Evolutionary conservation across 2,888 invertebrate species (phyloP), one percentile per base, ranked within the genome.

Genomic region (Linnaemya vulpina): DNA sequence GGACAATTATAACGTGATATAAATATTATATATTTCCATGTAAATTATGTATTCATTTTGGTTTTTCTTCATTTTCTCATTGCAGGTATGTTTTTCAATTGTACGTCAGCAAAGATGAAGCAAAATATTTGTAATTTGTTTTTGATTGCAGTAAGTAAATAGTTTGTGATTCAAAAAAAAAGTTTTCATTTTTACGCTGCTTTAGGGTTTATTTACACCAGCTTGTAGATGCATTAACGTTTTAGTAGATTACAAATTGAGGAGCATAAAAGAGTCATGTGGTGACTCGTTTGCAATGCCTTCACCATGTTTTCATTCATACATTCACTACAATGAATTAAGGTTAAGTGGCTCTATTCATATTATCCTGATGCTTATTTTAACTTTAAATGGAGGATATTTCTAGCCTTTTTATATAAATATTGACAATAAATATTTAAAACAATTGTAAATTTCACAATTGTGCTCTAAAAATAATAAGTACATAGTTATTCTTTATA

Each of bases 61-160:
- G 53, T 53, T 71, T 63, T 51, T 22, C n/a, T 53, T 20, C 49
- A 60, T 38, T 49, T 73, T 70, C 58, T 78, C 70, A 70, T 82
- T 82, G 5, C 82, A 82, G 78, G 85, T 85, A 79, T 75, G 65
- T 73, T 35, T 25, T 46, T 51, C 20, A 13, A 11, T 55, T 49
- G 60, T 55, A 7, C 51, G 10, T 9, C 49, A 22, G 67, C 40
- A 30, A 46, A 68, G 30, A 75, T 49, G 75, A 63, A 70, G 53
- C 25, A 25, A 75, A 70, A 60, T 11, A 25, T 65, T 38, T 76
- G 70, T 70, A 53, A 75, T 81, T 68, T 65, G 25, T 30, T 71
- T 58, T 70, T 82, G 55, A 82, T 71, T 65, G n/a, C 35, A 15
- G 71, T 65, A 58, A 76, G 71, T 82, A 65, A 70, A 82, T 82